Evolutionary conservation across 2,113 vertebrate species (phyloP).

Genomic region (Oryzias melastigma): DNA sequence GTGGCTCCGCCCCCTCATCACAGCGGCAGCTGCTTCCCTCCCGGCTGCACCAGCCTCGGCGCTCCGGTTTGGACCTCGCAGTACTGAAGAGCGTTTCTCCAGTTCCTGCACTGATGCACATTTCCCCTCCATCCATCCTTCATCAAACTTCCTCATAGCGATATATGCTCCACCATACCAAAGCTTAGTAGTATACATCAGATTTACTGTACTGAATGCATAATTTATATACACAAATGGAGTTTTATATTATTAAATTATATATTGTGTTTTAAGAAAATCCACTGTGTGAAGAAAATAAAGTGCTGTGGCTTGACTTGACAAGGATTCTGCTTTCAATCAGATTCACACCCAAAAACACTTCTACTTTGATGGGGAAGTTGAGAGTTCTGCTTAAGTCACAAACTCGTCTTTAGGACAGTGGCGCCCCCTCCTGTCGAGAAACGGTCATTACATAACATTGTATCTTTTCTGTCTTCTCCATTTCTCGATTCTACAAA

Average conservation of each 20-base stretch:
- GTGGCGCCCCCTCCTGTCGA: constrained; percentile 36
- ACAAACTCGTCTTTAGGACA: not conserved
- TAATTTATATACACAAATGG: constrained; percentile 76
- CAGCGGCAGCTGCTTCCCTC: constrained; percentile 74
- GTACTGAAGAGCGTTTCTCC: constrained; percentile 75
- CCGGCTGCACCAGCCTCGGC: constrained; percentile 84
- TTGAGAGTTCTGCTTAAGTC: not conserved
- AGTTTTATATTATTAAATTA: constrained; percentile 78
- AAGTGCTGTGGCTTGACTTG: constrained; percentile 61
- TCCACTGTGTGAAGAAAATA: constrained; percentile 74
- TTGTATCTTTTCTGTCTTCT: no score
- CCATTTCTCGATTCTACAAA: no score
- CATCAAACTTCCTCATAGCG: constrained; percentile 26
- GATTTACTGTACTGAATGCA: constrained; percentile 73
- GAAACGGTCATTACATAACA: not conserved
- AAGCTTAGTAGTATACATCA: constrained; percentile 73
- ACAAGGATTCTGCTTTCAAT: constrained; percentile 44
- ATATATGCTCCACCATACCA: constrained; percentile 64
- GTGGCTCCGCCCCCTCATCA: constrained; percentile 81
- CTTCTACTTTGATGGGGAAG: no score
- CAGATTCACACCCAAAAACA: not conserved
- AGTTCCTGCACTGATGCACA: constrained; percentile 35
- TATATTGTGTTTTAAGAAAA: constrained; percentile 72
- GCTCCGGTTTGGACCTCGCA: constrained; percentile 85
- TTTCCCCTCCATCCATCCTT: constrained; percentile 17